Evolutionary conservation across 2,888 invertebrate genomes (phyloP).

Genomic region (Camponotus fellah): DNA sequence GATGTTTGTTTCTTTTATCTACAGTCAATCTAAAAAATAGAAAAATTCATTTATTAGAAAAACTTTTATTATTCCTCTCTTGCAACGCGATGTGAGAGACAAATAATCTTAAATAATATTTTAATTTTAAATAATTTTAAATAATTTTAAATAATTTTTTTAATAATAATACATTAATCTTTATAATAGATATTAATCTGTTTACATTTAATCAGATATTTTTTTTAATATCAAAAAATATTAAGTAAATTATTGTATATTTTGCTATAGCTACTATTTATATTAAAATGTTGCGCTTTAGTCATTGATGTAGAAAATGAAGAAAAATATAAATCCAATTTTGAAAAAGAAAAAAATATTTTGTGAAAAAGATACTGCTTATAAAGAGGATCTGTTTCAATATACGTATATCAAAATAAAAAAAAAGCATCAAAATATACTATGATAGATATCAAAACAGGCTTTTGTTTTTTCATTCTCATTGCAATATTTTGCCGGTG

Average conservation of each 20-base stretch:
- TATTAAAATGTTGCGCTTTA: neutral
- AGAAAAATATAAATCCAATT: neutral
- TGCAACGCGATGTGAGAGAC: neutral
- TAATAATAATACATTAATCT: neutral
- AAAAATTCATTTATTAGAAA: neutral
- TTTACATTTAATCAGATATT: neutral
- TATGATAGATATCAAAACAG: conserved; percentile 32
- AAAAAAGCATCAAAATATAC: neutral
- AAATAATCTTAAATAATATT: neutral
- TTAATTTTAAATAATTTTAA: neutral
- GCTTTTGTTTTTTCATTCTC: neutral
- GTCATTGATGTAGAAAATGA: neutral
- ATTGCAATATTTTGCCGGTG: conserved; percentile 4
- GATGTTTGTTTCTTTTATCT: neutral
- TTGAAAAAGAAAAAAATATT: neutral
- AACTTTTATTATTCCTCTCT: neutral
- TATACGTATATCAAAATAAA: neutral
- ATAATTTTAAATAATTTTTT: neutral
- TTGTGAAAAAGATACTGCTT: neutral
- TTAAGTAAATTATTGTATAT: conserved; percentile 6
- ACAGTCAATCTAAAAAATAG: neutral
- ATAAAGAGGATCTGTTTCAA: neutral
- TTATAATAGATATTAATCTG: neutral
- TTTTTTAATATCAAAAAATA: neutral
- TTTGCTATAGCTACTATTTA: no score